A percentile compares a stretch with the other conserved stretches of the same genome.
These are phyloP conservation scores for Globodera rostochiensis DNA, from an alignment of 1,140 invertebrate genomes.

Conservation along the genomic window DNA sequence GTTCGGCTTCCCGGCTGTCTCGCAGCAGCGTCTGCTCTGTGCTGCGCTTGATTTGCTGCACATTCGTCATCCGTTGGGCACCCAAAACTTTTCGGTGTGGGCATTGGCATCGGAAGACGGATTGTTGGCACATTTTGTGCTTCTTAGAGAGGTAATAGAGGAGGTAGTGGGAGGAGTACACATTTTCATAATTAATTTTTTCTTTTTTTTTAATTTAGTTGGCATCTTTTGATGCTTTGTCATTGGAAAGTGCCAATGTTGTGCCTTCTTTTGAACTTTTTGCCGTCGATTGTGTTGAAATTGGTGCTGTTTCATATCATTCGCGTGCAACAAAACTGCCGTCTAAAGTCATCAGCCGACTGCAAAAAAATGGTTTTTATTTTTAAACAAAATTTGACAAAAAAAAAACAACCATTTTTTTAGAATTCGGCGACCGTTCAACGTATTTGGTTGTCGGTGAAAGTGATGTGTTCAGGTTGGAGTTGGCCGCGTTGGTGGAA, in stretches of 20 bases:
- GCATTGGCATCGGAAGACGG: conserved; percentile 22
- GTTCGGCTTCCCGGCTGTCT: background rate
- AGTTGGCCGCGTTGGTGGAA: background rate
- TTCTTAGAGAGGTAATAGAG: background rate
- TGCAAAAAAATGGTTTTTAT: conserved; percentile 4
- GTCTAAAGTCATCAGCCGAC: background rate
- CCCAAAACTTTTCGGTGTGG: conserved; percentile 14
- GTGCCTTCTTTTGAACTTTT: background rate
- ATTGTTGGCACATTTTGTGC: conserved; percentile 12
- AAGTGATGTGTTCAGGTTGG: conserved; percentile 11
- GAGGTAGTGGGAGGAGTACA: background rate
- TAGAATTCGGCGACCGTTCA: background rate
- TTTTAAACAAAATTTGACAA: background rate
- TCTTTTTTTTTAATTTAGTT: background rate
- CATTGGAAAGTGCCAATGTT: background rate
- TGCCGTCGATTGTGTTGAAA: background rate
- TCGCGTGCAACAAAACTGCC: background rate
- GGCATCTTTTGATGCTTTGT: background rate
- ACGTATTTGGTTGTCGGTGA: conserved; percentile 12
- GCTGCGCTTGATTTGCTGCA: conserved; percentile 23
- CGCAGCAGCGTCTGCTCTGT: conserved; percentile 11
- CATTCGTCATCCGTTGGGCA: conserved; percentile 12
- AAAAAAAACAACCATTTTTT: background rate
- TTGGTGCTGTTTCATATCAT: background rate
- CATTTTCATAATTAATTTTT: background rate